A percentile compares a stretch with the other conserved stretches of the same genome.
phyloP scores from a whole-genome alignment of 1,140 invertebrate species.

The Dinothrombium tinctorium region DNA sequence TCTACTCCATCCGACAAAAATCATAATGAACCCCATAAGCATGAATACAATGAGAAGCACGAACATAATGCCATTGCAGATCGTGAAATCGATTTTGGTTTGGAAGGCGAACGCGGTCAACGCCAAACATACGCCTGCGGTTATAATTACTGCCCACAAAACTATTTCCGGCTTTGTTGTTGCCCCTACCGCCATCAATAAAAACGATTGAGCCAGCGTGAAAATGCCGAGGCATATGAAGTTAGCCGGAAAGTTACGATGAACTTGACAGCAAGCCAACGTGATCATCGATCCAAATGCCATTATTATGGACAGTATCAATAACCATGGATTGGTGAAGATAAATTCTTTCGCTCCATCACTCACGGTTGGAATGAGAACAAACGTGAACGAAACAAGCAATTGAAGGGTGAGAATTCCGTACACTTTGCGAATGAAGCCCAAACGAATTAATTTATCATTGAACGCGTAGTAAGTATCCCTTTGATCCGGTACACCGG shows the following conservation, averaged over 20 bases:
- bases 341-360: background rate
- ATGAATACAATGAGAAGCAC: constrained; percentile 49
- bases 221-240: constrained; percentile 65
- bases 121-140: constrained; percentile 27
- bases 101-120: constrained; percentile 39
- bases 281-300: constrained; percentile 7
- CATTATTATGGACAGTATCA: background rate
- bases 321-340: background rate
- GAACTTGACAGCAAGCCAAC: constrained; percentile 67
- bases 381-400: constrained; percentile 22
- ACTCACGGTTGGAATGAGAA: constrained; percentile 20
- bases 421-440: constrained; percentile 28
- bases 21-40: constrained; percentile 51
- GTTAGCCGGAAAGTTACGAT: constrained; percentile 60
- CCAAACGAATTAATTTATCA: constrained; percentile 6
- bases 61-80: constrained; percentile 36
- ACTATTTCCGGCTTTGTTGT: constrained; percentile 24
- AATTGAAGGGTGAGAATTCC: constrained; percentile 25
- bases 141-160: constrained; percentile 52
- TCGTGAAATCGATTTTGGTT: constrained; percentile 75
- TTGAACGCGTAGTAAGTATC: too few species aligned
- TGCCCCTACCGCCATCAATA: constrained; percentile 18
- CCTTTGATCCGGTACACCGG: too few species aligned
- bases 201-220: constrained; percentile 12
- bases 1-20: constrained; percentile 31